Conservation (phyloP, 2,113 vertebrate genomes). For the Erythrolamprus reginae region DNA sequence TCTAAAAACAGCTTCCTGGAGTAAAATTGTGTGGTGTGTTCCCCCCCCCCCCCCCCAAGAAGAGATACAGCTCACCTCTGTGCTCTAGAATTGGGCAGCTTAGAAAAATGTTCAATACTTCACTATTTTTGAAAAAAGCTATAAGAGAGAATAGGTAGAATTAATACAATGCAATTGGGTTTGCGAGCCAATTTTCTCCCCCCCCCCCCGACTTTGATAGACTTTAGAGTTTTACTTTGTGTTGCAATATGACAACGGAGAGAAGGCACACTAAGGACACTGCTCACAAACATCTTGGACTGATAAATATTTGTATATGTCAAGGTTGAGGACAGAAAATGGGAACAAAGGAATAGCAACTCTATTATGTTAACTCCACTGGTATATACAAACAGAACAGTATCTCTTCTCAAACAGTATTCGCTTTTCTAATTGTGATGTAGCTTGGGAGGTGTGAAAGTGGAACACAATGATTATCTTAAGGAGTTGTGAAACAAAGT, state of each 20-base stretch:
- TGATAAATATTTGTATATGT: background rate
- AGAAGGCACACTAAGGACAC: background rate
- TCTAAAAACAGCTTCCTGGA: background rate
- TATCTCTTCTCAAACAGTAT: background rate
- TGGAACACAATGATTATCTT: background rate
- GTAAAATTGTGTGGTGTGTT: too few relatives aligned
- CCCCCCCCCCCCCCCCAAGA: fast-evolving
- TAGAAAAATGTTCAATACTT: background rate
- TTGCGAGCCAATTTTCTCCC: background rate
- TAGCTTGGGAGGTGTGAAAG: background rate
- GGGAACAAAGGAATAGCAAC: background rate
- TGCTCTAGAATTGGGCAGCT: background rate
- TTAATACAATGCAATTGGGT: background rate
- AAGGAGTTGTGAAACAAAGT: background rate
- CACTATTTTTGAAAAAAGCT: background rate
- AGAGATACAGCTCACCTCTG: background rate
- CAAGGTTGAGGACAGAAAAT: background rate
- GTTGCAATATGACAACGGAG: background rate
- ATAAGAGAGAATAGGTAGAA: background rate
- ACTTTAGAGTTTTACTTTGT: background rate
- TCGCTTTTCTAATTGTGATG: background rate
- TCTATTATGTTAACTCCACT: background rate
- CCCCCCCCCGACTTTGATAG: background rate
- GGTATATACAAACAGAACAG: background rate
- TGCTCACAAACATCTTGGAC: background rate